Evolutionary conservation across 2,797 vertebrate genomes (phyloP), one percentile per base, ranked within the genome.

Genomic region (Pristis pectinata): DNA sequence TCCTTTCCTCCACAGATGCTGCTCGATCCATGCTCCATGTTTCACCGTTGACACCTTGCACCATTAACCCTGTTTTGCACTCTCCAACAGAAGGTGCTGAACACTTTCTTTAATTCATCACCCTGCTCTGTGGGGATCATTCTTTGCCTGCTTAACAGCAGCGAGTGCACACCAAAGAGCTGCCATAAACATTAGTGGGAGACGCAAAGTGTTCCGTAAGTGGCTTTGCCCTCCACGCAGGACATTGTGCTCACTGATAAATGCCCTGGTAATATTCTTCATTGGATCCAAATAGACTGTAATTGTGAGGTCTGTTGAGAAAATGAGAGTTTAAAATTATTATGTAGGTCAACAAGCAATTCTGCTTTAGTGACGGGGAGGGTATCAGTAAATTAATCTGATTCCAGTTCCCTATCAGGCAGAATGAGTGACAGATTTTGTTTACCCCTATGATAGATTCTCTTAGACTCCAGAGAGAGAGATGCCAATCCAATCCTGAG

Each of bases 281-380:
- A 8, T 44, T 41, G 41, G 41, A 80, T 80, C 41, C 37, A 79
- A 80, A 24, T 17, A 80, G 19, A 4, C 79, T 80, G 79, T 37
- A 44, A 41, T 79, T 80, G 79, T 44, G 19, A 41, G 24, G 79
- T 24, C 44, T 44, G 79, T 41, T 80, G 79, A 24, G 41, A 80
- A 80, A 37, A 44, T 80, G 79, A 80, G 80, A 79, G 80, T 44
- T 80, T 80, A 80, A 80, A 80, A 44, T 79, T 79, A 80, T 80
- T 80, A 80, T 80, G 79, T 80, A 80, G 19, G 79, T 79, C 44
- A 79, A 80, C 79, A 44, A 79, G 37, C 79, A 80, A 80, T 44
- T 80, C 79, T 80, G 79, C 80, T 79, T 44, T 80, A 44, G 37
- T 44, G 41, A 80, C 79, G 44, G 79, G 79, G 80, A n/a, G n/a